Evolutionary conservation across 2,113 vertebrate genomes (phyloP).

Genomic region (Eurystomus gularis): DNA sequence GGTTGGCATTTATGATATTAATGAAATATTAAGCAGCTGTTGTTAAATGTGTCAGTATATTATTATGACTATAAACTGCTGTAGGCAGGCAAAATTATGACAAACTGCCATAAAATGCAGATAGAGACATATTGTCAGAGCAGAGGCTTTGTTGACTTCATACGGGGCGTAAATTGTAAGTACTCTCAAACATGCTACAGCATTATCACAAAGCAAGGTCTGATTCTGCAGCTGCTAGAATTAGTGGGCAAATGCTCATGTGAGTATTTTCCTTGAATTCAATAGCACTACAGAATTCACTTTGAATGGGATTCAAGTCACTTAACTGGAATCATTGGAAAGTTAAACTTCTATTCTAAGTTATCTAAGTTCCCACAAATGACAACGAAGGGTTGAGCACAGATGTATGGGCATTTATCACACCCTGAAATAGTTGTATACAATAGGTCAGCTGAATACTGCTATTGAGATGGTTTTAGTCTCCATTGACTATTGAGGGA

Average conservation of each 20-base stretch:
- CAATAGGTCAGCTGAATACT: not conserved
- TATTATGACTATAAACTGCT: not conserved
- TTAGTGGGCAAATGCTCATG: not conserved
- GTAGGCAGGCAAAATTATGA: not conserved
- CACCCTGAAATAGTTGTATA: not conserved
- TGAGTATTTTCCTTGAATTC: not conserved
- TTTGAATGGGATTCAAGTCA: not conserved
- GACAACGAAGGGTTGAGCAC: not conserved
- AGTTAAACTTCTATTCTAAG: not conserved
- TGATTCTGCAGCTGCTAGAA: not conserved
- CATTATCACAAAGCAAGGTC: fast-evolving
- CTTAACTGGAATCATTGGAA: not conserved
- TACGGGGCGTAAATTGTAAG: not conserved
- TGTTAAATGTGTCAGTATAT: not conserved
- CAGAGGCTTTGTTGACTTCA: not conserved
- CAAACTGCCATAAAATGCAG: not conserved
- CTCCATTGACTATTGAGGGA: not conserved
- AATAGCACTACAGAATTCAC: not conserved
- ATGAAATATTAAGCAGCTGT: not conserved
- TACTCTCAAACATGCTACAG: not conserved
- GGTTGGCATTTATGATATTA: not conserved
- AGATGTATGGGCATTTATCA: not conserved
- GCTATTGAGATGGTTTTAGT: not conserved
- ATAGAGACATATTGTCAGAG: not conserved
- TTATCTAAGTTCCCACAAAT: not conserved